These are phyloP conservation scores for Machimus atricapillus DNA, from an alignment of 2,888 invertebrate genomes.

Conservation along the genomic window DNA sequence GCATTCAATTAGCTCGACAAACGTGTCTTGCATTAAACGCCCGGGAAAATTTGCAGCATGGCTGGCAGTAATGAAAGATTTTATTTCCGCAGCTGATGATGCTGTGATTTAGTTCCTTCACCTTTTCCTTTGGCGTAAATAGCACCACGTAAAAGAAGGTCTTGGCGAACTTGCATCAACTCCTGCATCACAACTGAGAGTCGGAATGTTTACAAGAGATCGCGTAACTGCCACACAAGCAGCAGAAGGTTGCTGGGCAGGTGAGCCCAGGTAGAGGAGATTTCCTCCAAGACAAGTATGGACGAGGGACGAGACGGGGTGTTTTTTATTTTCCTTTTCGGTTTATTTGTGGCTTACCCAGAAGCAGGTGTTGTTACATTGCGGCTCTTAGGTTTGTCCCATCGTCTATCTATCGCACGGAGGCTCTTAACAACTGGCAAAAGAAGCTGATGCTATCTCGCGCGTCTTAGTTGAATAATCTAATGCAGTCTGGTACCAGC, in stretches of 20 bases:
- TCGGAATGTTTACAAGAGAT: conserved; percentile 20
- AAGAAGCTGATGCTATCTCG: conserved; percentile 6
- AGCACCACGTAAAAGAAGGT: not conserved
- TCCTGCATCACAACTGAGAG: conserved; percentile 19
- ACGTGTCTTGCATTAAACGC: not conserved
- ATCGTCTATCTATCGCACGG: not conserved
- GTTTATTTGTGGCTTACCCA: conserved; percentile 6
- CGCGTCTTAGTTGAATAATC: not conserved
- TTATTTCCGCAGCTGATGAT: not conserved
- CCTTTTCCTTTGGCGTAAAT: not conserved
- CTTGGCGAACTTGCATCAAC: not conserved
- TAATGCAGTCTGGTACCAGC: not conserved
- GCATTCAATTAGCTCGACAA: not conserved
- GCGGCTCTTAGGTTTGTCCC: conserved; percentile 8
- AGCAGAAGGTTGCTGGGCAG: not conserved
- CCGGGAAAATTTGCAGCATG: not conserved
- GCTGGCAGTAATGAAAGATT: not conserved
- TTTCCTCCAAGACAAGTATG: not conserved
- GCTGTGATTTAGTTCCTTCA: conserved; percentile 29
- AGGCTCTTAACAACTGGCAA: not conserved
- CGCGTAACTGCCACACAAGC: conserved; percentile 9
- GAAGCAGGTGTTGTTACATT: conserved; percentile 21
- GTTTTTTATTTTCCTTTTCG: not conserved
- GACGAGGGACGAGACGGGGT: not conserved
- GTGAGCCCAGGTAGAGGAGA: conserved; percentile 6